Base-by-base conservation (phyloP, 2,888 invertebrate genomes). In the Sialis lutaria region DNA sequence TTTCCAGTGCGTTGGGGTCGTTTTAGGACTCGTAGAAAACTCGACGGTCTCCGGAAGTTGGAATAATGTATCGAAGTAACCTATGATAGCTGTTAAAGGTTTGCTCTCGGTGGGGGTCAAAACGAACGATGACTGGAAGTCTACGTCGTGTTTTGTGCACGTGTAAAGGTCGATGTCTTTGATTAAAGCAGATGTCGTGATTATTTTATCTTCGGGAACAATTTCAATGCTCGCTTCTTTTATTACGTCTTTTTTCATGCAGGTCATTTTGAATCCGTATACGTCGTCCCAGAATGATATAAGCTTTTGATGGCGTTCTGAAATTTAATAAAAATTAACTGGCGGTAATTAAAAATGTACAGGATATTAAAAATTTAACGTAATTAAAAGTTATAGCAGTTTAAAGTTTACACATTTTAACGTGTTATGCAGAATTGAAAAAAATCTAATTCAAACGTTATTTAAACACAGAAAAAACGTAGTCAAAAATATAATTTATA, bases 221-320 rank as follows among this genome's bases (percentile, higher is more conserved):
- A 75, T 64, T 55, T 80, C 79, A 39, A 88, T 74, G 10, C 74
- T 70, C 1, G 84, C 81, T 60, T 93, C 92, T 56, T 77, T 72
- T 0, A 91, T 68, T 0, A 88, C 88, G 60, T 88, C 84, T 1
- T 75, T 73, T 58, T 85, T 85, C 81, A 96, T 82, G 55, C 85
- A 87, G 50, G 79, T 81, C 95, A 96, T 96, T 66, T 86, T 83
- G 57, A 86, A 91, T 1, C 91, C 92, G 57, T 93, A 93, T 0
- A 96, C 93, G 64, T 93, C 74, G 12, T 88, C 81, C 95, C 95
- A 96, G 62, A 84, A 93, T 41, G 76, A 75, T 2, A 95, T 79
- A 48, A 80, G 70, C 52, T 77, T 77, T 35, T 76, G 70, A 57
- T 88, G 82, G 9, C 81, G 73, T 6, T 76, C 79, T 65, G 67